Base-by-base conservation (phyloP, 2,888 invertebrate genomes). In the Drosophila flavopinicola region DNA sequence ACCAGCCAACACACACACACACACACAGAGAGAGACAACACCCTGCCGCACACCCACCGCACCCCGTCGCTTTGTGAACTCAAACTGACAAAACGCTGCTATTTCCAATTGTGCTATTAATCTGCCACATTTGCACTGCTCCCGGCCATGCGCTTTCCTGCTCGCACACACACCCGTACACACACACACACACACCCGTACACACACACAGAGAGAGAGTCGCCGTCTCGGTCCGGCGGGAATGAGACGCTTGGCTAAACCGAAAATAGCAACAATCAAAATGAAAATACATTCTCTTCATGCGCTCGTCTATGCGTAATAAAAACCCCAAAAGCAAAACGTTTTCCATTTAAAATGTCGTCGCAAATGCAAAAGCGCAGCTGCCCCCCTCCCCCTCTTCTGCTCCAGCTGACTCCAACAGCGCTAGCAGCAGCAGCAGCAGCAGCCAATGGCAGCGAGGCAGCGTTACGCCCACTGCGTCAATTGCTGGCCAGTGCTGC, bases 301-400 rank as follows among this genome's bases (percentile, higher is more conserved):
- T 66, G 42, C 79, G 51, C 58, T 79, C 73, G 66, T 76, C 67
- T 67, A 70, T 73, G 53, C 71, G 74, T 74, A 79, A 85, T 75
- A 79, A 85, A 87, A 88, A 82, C 82, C 85, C 85, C 86, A 89
- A 89, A 89, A 89, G 87, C 89, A 89, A 89, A 89, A 87, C 89
- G 87, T 75, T 89, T 89, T 88, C 87, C 76, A 86, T 88, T 89
- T 88, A 89, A 89, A 89, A 88, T 88, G 89, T 88, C 90, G 89
- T 84, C 88, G 78, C 66, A 74, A 80, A 69, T 58, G 58, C 78
- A 65, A 56, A 53, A 63, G 52, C 54, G 45, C 42, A 44, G 29
- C 35, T 5, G 35, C 15, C 15, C 20, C 35, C 27, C 32, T 1
- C 17, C 10, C 47, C 1, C 10, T 24, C 27, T n/a, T 6, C 32